These are phyloP conservation scores for Leptopterna dolabrata DNA, from an alignment of 2,888 invertebrate species.

Conservation along the genomic window DNA sequence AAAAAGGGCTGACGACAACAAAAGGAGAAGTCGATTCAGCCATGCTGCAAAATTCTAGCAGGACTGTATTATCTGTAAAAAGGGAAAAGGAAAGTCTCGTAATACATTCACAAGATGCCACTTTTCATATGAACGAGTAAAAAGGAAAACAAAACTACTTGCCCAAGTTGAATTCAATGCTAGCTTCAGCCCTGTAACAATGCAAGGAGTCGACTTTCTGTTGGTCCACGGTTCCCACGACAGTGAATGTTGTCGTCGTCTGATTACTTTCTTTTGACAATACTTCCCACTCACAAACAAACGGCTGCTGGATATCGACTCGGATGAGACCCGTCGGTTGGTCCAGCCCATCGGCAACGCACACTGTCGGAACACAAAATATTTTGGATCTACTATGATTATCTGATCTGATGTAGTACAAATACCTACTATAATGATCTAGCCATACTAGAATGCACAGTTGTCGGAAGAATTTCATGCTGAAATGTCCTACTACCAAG, in stretches of 20 bases:
- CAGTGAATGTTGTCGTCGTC: background rate
- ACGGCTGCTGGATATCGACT: background rate
- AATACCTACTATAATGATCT: too few relatives aligned
- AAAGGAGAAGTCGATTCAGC: background rate
- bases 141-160: background rate
- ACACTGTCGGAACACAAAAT: background rate
- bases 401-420: too few relatives aligned
- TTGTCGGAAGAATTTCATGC: too few relatives aligned
- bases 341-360: background rate
- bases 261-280: background rate
- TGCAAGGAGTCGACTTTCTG: background rate
- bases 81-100: background rate
- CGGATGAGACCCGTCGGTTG: background rate
- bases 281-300: background rate
- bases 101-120: background rate
- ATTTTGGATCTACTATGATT: too few relatives aligned
- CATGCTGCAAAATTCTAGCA: background rate
- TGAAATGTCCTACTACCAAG: too few relatives aligned
- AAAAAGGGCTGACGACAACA: slow-evolving; percentile 17
- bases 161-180: background rate
- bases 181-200: background rate
- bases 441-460: too few relatives aligned
- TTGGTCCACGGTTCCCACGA: background rate
- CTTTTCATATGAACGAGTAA: background rate
- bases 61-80: background rate